Conservation (phyloP, 2,113 vertebrate genomes). For the Procavia capensis region DNA sequence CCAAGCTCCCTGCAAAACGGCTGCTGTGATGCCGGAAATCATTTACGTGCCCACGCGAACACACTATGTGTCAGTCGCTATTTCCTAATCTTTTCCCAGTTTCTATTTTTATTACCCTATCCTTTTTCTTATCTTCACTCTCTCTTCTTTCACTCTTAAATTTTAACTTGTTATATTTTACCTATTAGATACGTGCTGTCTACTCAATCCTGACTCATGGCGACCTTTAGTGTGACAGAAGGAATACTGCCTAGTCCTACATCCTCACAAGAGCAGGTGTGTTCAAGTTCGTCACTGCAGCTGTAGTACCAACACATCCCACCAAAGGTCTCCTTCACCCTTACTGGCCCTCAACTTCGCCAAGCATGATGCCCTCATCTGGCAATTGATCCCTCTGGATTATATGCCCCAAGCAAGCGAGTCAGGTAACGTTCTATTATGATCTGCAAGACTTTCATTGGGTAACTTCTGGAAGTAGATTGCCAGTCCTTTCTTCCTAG, state of each 20-base stretch:
- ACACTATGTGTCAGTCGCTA: background rate
- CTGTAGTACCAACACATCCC: background rate
- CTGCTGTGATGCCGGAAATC: background rate
- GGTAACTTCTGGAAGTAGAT: too few relatives aligned
- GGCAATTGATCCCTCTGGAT: too few relatives aligned
- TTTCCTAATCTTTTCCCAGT: background rate
- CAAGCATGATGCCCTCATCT: too few relatives aligned
- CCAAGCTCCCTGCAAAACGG: background rate
- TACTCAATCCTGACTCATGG: too few relatives aligned
- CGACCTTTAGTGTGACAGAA: background rate
- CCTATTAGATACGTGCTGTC: background rate
- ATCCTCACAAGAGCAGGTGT: background rate
- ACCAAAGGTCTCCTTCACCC: too few relatives aligned
- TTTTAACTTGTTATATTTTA: slow-evolving; percentile 35
- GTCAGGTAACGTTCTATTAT: too few relatives aligned
- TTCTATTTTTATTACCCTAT: background rate
- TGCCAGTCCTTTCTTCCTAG: too few relatives aligned
- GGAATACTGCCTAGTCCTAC: background rate
- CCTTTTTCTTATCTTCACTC: background rate
- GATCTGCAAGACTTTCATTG: too few relatives aligned
- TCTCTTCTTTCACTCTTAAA: slow-evolving; percentile 18
- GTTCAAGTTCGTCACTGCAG: background rate
- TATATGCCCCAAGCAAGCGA: too few relatives aligned
- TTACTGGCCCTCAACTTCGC: too few relatives aligned
- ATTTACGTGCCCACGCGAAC: background rate